Evolutionary conservation across 2,113 vertebrate species (phyloP).

Genomic region (Urocitellus parryii): DNA sequence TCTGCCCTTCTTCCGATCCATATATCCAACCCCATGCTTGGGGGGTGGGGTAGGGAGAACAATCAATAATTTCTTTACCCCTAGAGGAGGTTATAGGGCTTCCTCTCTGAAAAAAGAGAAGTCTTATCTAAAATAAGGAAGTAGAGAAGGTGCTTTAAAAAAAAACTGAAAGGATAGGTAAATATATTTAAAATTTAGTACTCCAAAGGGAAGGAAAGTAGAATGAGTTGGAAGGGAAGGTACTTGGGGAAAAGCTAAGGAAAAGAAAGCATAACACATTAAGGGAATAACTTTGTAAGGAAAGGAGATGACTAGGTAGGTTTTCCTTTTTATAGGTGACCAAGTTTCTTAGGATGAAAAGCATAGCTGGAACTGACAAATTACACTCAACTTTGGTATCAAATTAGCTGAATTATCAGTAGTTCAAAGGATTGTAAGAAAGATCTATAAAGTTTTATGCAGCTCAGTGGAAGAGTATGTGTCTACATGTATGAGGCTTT

Average conservation of each 20-base stretch:
- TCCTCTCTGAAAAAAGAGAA: not conserved
- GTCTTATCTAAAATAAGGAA: constrained; percentile 8
- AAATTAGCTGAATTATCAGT: not conserved
- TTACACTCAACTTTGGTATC: not conserved
- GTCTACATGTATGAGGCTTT: not conserved
- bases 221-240: not conserved
- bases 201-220: constrained; percentile 32
- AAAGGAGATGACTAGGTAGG: not conserved
- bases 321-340: not conserved
- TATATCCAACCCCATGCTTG: not conserved
- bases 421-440: constrained; percentile 12
- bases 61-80: not conserved
- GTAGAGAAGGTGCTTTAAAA: not conserved
- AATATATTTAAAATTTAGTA: constrained; percentile 1
- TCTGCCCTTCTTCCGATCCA: not conserved
- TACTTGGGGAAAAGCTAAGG: not conserved
- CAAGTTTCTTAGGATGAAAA: constrained; percentile 1
- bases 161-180: not conserved
- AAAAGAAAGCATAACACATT: constrained; percentile 1
- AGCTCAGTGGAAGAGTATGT: not conserved
- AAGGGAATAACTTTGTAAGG: not conserved
- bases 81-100: not conserved
- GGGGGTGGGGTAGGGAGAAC: rapidly evolving
- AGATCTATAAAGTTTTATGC: not conserved
- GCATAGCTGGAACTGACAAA: constrained; percentile 11